Evolutionary conservation across 2,888 invertebrate species (phyloP), one percentile per base, ranked within the genome.

Genomic region (Opisthograptis luteolata): DNA sequence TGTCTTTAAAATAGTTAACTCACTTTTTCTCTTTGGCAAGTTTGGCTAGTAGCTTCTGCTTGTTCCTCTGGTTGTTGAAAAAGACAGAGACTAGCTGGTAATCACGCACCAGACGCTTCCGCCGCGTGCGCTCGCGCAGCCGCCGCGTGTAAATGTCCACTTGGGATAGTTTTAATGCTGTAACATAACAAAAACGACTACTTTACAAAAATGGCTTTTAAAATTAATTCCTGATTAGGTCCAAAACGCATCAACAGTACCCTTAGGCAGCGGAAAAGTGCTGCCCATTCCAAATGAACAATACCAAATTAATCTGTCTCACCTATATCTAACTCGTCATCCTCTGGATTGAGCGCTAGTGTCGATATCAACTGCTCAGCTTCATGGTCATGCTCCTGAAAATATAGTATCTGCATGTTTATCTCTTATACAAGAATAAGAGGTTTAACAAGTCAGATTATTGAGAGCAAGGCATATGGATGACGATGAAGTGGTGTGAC

Each of bases 331-430:
- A 97, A 91, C 66, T 98, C 97, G 68, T 96, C 95, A 81, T 98
- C 98, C 75, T 98, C 97, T 20, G 95, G 93, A 76, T 94, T 96
- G 8, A 98, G 84, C 41, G 95, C 94, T 49, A 98, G 88, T 32
- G 95, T 94, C 3, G 98, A 97, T 65, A 98, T 96, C 63, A 98
- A 87, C 68, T 95, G 94, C 81, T 99, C 99, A 4, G 98, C 98
- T 66, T 96, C 96, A 73, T 94, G 94, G 76, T 98, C 98, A 84
- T 96, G 98, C 81, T 99, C 98, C 96, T 96, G 71, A 34, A 91
- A 85, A 59, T 14, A 28, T 17, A 19, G 2, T 25, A 15, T 2
- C 2, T 25, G 9, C 1, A 25, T 9, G 10, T n/a, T n/a, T n/a
- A n/a, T n/a, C n/a, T n/a, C n/a, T n/a, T n/a, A n/a, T n/a, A n/a